These are phyloP conservation scores for Samia ricini DNA, from an alignment of 1,140 invertebrate species.

Conservation along the genomic window DNA sequence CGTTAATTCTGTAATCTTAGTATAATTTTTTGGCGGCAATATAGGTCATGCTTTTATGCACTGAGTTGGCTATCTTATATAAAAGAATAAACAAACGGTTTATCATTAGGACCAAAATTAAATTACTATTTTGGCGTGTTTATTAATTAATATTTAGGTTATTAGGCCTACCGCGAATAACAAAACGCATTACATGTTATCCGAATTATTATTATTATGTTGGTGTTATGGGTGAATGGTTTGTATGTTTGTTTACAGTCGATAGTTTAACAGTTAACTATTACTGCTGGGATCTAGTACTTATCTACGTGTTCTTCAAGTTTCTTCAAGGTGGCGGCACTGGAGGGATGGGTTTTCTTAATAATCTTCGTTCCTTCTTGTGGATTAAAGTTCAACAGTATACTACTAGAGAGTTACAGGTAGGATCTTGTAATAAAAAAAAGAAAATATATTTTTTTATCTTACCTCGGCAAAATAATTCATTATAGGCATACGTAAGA, in stretches of 20 bases:
- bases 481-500: background rate
- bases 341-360: slow-evolving; percentile 94
- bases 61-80: background rate
- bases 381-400: slow-evolving; percentile 98
- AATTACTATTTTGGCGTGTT: background rate
- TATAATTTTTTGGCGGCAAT: background rate
- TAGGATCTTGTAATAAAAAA: slow-evolving; percentile 42
- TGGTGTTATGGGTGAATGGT: background rate
- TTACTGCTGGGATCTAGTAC: slow-evolving; percentile 93
- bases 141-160: background rate
- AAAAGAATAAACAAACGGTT: background rate
- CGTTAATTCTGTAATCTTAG: background rate
- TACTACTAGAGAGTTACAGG: slow-evolving; percentile 94
- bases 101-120: background rate
- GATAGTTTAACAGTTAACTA: slow-evolving; percentile 82
- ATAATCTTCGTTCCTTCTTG: slow-evolving; percentile 92
- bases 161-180: background rate
- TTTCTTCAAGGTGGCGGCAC: slow-evolving; percentile 96
- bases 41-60: background rate
- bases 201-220: background rate
- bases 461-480: background rate
- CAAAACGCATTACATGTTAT: background rate
- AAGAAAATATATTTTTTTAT: background rate
- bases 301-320: slow-evolving; percentile 92
- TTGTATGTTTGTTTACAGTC: slow-evolving; percentile 78